phyloP scores from a whole-genome alignment of 2,113 vertebrate species.

The Perca schrenkii region DNA sequence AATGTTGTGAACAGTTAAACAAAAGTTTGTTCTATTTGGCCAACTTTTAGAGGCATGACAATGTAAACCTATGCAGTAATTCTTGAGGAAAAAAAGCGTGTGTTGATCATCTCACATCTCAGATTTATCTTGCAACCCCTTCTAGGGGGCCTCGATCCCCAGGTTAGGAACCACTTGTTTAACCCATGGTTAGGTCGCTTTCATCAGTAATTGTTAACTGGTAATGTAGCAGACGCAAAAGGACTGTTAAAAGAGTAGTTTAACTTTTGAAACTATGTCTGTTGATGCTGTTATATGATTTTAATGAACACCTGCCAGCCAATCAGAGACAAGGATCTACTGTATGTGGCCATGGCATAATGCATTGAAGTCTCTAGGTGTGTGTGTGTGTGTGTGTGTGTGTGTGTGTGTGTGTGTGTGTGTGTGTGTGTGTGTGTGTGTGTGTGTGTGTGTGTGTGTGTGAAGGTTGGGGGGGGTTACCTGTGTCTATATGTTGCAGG shows the following conservation, averaged over 20 bases:
- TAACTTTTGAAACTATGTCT: background rate
- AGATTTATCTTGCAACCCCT: background rate
- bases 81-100: background rate
- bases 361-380: background rate
- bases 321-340: background rate
- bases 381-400: background rate
- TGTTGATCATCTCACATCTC: background rate
- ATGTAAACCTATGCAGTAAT: background rate
- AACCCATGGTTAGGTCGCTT: background rate
- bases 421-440: background rate
- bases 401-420: background rate
- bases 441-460: background rate
- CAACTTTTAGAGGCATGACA: background rate
- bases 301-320: background rate
- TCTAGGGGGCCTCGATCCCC: background rate
- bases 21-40: background rate
- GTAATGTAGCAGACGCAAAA: background rate
- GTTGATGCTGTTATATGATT: background rate
- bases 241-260: background rate
- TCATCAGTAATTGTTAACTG: background rate
- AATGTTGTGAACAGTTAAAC: background rate
- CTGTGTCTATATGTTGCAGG: slow-evolving; percentile 90
- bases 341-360: background rate
- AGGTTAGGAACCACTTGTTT: background rate
- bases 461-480: slow-evolving; percentile 73